Base-by-base conservation (phyloP, 2,113 vertebrate genomes). In the Mus pahari region DNA sequence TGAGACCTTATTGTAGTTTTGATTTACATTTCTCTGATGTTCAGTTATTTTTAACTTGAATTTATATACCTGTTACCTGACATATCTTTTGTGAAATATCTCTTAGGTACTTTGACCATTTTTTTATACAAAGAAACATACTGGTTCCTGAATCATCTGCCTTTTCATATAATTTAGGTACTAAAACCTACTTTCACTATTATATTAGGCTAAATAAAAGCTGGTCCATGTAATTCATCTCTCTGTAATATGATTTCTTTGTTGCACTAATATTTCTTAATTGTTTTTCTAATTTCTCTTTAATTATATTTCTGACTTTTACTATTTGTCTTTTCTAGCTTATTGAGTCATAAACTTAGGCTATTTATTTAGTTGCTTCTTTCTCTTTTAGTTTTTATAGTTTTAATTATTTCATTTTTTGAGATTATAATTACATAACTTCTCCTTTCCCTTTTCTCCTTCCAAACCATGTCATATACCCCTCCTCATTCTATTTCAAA, bases 11-110 rank as follows among this genome's bases (percentile, higher is more conserved):
- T 53, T 71, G 66, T 53, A 48, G 33, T 53, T 88, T 88, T 28
- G 55, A n/a, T 88, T 88, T 71, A 26, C 22, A 55, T 89, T 95
- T 81, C 8, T 42, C 68, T 36, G 42, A 86, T 94, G 77, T 81
- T 58, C 50, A 33, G 31, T 39, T 91, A 53, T 58, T 74, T 84
- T 92, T 19, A 74, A 84, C 14, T 62, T 83, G 22, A 48, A 22
- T 74, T 74, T 19, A 74, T n/a, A 48, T n/a, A 84, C 20, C 4
- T 36, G 4, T 60, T 22, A 17, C 28, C 31, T 42, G 50, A n/a
- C 50, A 12, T 86, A 33, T 73, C 17, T 70, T 31, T 81, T 62
- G 9, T 62, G 28, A 87, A 86, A 50, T 62, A 28, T 19, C 31
- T 28, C 26, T 86, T 16, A 74, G n/a, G n/a, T 48, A 4, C 42